A percentile compares a stretch with the other conserved stretches of the same genome.
Evolutionary conservation across 2,888 invertebrate species (phyloP).

Genomic region (Hemaris fuciformis): DNA sequence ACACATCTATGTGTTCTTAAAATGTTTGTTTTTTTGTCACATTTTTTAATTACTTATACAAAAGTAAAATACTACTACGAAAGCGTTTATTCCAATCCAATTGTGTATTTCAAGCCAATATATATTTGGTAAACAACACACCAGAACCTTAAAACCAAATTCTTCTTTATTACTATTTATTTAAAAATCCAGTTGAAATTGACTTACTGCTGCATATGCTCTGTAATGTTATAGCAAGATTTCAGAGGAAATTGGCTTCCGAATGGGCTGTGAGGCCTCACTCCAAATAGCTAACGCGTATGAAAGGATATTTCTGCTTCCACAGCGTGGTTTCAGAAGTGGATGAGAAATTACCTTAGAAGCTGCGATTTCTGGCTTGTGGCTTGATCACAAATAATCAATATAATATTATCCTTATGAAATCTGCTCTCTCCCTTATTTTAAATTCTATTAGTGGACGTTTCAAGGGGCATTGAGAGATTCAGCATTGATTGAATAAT

Average conservation of each 20-base stretch:
- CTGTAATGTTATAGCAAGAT: not conserved
- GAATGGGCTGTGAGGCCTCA: slow-evolving; percentile 10
- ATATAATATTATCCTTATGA: no score
- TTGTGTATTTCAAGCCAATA: no score
- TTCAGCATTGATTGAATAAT: no score
- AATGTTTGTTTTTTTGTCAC: no score
- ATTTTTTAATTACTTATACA: no score
- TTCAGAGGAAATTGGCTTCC: slow-evolving; percentile 26
- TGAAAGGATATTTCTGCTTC: slow-evolving; percentile 2
- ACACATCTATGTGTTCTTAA: no score
- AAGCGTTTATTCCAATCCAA: no score
- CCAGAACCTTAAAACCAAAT: not conserved
- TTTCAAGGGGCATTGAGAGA: no score
- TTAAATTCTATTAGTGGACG: no score
- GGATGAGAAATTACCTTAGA: not conserved
- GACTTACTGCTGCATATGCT: not conserved
- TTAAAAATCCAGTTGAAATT: not conserved
- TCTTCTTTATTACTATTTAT: not conserved
- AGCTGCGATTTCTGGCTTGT: not conserved
- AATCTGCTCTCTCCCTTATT: no score
- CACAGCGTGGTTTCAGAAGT: not conserved
- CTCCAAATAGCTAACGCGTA: not conserved
- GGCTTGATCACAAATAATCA: not conserved
- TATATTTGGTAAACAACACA: not conserved
- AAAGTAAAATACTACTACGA: no score